Conservation (phyloP, 2,888 invertebrate genomes). For the Drosophila anomalata region DNA sequence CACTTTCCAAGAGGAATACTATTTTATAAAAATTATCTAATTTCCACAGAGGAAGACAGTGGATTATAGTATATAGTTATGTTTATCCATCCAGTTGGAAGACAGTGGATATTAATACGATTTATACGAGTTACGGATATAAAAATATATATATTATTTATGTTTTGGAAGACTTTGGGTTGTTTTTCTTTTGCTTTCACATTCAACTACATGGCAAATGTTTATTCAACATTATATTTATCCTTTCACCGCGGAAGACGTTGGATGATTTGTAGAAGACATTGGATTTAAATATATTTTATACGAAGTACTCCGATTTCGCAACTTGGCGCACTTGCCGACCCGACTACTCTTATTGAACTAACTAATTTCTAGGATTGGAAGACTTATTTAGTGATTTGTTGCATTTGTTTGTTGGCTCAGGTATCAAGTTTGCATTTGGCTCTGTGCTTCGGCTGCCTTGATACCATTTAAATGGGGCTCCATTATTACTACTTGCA, state of each 20-base stretch:
- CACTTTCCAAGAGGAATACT: constrained; percentile 27
- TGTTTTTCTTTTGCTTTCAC: constrained; percentile 25
- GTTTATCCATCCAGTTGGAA: constrained; percentile 37
- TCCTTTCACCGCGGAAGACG: constrained; percentile 47
- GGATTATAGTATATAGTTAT: constrained; percentile 17
- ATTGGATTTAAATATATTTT: constrained; percentile 2
- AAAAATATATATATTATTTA: constrained; percentile 16
- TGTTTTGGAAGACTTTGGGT: constrained; percentile 72
- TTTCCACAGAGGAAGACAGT: constrained; percentile 40
- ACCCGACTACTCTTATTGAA: constrained; percentile 50
- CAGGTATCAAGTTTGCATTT: constrained; percentile 32
- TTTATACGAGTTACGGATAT: constrained; percentile 19
- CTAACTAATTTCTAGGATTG: constrained; percentile 77
- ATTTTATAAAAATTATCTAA: neutral
- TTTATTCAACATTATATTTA: neutral
- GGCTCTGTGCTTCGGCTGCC: constrained; percentile 26
- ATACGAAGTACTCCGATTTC: constrained; percentile 49
- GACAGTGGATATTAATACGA: constrained; percentile 41
- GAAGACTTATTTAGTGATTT: constrained; percentile 85
- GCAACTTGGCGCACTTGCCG: constrained; percentile 28
- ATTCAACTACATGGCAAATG: constrained; percentile 37
- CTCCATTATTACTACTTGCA: constrained; percentile 29
- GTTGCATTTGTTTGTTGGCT: constrained; percentile 70
- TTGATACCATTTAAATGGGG: constrained; percentile 29
- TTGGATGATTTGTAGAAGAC: constrained; percentile 19